These are phyloP conservation scores for Otolemur crassicaudatus DNA, from an alignment of 2,797 vertebrate genomes.

Conservation along the genomic window DNA sequence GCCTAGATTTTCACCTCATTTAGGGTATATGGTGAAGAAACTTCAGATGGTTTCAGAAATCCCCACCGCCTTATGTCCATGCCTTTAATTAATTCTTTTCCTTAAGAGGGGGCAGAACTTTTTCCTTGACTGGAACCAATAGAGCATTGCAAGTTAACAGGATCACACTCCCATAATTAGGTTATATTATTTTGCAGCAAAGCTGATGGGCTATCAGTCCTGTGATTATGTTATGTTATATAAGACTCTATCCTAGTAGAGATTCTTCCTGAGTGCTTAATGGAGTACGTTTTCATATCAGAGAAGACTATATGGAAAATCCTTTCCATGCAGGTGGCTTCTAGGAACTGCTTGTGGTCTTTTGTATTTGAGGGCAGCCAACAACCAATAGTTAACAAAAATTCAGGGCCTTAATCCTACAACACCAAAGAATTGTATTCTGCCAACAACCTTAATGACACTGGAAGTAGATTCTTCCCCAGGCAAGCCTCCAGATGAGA, in stretches of 20 bases:
- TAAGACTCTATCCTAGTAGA: not conserved
- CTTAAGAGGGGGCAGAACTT: not conserved
- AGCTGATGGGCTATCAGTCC: not conserved
- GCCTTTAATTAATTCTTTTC: not conserved
- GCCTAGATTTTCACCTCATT: not conserved
- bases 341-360: not conserved
- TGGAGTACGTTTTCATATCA: not conserved
- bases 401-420: not conserved
- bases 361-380: not conserved
- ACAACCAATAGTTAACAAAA: not conserved
- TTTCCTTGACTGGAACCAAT: not conserved
- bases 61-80: not conserved
- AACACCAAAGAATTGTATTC: not conserved
- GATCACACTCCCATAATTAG: not conserved
- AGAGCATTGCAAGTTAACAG: not conserved
- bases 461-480: not conserved
- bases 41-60: fast-evolving
- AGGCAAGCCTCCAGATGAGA: not conserved
- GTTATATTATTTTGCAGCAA: not conserved
- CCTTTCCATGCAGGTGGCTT: too few relatives aligned
- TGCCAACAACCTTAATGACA: not conserved
- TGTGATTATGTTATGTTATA: not conserved
- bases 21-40: not conserved
- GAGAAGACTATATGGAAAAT: not conserved
- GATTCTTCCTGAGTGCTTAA: not conserved